Conservation (phyloP, 2,113 vertebrate species). For the Pedionomus torquatus region DNA sequence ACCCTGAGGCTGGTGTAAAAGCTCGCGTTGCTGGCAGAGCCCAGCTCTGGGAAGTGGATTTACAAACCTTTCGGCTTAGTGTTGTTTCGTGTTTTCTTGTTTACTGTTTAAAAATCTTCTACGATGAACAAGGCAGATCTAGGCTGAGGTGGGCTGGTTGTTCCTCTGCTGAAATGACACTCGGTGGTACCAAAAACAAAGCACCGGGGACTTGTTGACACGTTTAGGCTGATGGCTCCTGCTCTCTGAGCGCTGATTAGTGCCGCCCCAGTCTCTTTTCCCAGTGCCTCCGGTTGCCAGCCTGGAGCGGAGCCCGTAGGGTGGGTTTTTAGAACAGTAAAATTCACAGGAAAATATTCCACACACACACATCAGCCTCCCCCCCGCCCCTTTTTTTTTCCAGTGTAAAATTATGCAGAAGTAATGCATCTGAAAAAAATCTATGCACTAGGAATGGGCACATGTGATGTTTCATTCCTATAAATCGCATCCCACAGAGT, state of each 20-base stretch:
- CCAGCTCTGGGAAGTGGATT: not conserved
- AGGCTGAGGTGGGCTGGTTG: constrained; percentile 15
- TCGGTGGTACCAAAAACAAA: constrained; percentile 21
- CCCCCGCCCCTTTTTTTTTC: not conserved
- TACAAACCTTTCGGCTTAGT: not conserved
- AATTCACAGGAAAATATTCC: not conserved
- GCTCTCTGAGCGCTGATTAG: constrained; percentile 15
- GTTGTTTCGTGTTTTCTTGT: not conserved
- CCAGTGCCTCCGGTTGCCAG: not conserved
- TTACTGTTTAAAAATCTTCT: not conserved
- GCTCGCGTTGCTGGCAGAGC: not conserved
- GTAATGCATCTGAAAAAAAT: not conserved
- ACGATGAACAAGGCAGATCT: not conserved
- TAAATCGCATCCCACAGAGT: not conserved
- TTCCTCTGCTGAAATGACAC: constrained; percentile 35
- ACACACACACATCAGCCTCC: too few relatives aligned
- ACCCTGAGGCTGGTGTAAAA: not conserved
- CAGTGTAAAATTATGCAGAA: not conserved
- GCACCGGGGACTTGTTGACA: constrained; percentile 43
- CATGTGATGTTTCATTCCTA: not conserved
- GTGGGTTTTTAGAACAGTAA: not conserved
- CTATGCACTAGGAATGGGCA: not conserved
- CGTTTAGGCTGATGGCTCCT: constrained; percentile 25
- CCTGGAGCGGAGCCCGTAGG: not conserved
- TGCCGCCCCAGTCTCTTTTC: not conserved